These are phyloP conservation scores for Lucilia cuprina DNA, from an alignment of 1,140 invertebrate genomes.

Conservation along the genomic window DNA sequence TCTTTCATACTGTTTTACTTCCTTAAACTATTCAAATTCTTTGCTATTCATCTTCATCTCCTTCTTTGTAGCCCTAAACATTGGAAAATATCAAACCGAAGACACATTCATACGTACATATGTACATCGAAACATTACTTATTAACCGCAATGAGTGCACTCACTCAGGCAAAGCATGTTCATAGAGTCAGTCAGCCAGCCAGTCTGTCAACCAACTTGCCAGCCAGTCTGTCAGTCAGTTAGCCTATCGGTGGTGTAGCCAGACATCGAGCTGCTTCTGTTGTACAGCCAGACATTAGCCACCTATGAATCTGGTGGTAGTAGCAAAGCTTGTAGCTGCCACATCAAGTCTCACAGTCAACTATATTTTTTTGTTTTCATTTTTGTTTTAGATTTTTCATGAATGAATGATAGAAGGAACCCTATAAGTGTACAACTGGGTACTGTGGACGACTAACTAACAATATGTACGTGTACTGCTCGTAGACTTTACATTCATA, in stretches of 20 bases:
- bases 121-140: neutral
- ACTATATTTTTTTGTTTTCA: slow-evolving; percentile 44
- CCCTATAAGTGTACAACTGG: neutral
- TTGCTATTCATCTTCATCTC: slow-evolving; percentile 31
- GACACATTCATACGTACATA: neutral
- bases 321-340: neutral
- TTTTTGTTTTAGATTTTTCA: slow-evolving; percentile 58
- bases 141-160: slow-evolving; percentile 32
- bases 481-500: slow-evolving; percentile 37
- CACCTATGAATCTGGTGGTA: neutral
- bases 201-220: neutral
- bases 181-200: slow-evolving; percentile 19
- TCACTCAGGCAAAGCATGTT: slow-evolving; percentile 29
- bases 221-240: neutral
- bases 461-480: slow-evolving; percentile 26
- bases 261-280: neutral
- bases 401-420: slow-evolving; percentile 42
- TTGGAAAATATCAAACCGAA: neutral
- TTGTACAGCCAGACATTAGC: neutral
- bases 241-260: too few species aligned
- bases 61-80: neutral
- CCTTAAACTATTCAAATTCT: slow-evolving; percentile 29
- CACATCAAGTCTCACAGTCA: neutral
- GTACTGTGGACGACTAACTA: too few species aligned
- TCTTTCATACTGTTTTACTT: slow-evolving; percentile 36